A percentile compares a stretch with the other conserved stretches of the same genome.
Evolutionary conservation across 1,140 invertebrate species (phyloP).

Genomic region (Zaprionus inermis): DNA sequence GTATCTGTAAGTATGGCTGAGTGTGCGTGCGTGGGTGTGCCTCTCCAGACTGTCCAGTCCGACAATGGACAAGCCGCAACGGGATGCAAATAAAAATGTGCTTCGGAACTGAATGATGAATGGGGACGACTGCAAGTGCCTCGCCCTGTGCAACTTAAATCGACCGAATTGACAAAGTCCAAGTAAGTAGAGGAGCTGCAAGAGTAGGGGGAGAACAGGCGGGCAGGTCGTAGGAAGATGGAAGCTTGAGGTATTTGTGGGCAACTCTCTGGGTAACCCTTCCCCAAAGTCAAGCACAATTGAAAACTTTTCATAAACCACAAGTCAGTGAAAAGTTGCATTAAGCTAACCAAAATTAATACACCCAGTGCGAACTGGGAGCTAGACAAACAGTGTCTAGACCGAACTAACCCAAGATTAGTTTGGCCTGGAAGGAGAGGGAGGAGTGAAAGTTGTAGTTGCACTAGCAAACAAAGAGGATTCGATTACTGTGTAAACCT

Average conservation of each 20-base stretch:
- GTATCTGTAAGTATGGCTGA: not conserved
- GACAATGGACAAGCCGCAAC: conserved; percentile 13
- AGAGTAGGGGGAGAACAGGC: not conserved
- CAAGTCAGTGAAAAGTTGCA: conserved; percentile 8
- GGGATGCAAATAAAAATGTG: conserved; percentile 25
- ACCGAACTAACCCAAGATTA: conserved; percentile 5
- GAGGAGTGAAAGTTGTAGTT: not conserved
- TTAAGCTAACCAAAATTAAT: conserved; percentile 9
- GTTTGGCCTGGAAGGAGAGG: not conserved
- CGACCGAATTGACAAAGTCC: not conserved
- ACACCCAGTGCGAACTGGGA: not conserved
- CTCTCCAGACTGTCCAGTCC: conserved; percentile 13
- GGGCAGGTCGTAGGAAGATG: not conserved
- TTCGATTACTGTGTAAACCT: not conserved
- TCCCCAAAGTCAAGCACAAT: not conserved
- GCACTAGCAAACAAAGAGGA: not conserved
- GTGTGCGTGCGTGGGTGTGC: not conserved
- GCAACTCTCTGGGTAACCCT: not conserved
- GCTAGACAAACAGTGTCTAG: conserved; percentile 3
- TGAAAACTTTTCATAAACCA: not conserved
- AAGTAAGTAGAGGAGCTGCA: not conserved
- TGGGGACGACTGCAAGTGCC: conserved; percentile 12
- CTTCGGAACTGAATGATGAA: not conserved
- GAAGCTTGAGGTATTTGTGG: not conserved
- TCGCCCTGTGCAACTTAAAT: not conserved